A percentile compares a stretch with the other conserved stretches of the same genome.
phyloP scores from a whole-genome alignment of 2,797 vertebrate genomes.

The Oreochromis grahami region DNA sequence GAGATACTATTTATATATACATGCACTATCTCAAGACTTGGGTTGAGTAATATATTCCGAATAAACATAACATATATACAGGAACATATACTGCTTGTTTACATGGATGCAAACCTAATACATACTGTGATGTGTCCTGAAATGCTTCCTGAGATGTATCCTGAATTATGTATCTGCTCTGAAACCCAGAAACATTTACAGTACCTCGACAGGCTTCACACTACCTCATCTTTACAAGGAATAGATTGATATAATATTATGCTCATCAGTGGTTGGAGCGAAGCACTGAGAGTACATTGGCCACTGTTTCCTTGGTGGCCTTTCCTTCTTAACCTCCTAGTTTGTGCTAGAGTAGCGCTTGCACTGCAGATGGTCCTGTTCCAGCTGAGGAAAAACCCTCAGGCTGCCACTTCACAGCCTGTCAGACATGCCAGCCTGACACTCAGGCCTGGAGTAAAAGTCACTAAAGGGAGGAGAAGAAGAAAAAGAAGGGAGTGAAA shows the following conservation, averaged over 20 bases:
- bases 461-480: not conserved
- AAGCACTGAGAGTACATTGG: not conserved
- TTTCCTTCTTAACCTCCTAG: not conserved
- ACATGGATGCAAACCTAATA: not conserved
- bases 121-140: not conserved
- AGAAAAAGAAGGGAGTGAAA: not conserved
- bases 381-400: constrained; percentile 20
- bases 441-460: constrained; percentile 8
- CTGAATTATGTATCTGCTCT: not conserved
- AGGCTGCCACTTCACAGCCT: constrained; percentile 40
- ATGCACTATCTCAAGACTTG: not conserved
- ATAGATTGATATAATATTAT: not conserved
- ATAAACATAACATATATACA: not conserved
- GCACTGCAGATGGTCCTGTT: constrained; percentile 37
- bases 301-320: not conserved
- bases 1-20: not conserved
- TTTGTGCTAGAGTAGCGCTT: not conserved
- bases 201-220: not conserved
- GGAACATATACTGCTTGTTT: not conserved
- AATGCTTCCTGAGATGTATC: not conserved
- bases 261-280: not conserved
- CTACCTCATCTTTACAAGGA: not conserved
- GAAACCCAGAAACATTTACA: not conserved
- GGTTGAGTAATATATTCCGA: not conserved
- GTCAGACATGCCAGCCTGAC: constrained; percentile 42